These are phyloP conservation scores for Allolobophora icterica DNA, from an alignment of 2,888 invertebrate genomes.

Conservation along the genomic window DNA sequence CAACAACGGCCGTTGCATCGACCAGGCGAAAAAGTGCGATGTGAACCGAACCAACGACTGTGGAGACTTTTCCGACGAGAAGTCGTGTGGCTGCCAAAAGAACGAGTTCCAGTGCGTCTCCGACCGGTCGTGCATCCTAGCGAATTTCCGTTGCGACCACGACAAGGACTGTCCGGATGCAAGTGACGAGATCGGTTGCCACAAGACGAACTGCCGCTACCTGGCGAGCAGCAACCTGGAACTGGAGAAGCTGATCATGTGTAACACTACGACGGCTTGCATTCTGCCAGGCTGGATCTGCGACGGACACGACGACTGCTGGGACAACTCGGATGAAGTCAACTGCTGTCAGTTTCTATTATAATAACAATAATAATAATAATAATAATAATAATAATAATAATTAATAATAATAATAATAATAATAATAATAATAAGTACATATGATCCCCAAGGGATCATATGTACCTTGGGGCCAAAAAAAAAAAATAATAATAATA, in stretches of 20 bases:
- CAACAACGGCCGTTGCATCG: constrained; percentile 37
- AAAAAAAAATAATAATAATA: too few species aligned
- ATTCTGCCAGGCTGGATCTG: constrained; percentile 79
- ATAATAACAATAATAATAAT: too few species aligned
- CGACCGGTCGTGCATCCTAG: constrained; percentile 62
- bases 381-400: too few species aligned
- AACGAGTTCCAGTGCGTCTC: constrained; percentile 60
- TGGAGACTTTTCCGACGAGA: constrained; percentile 39
- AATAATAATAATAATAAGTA: too few species aligned
- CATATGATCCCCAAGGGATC: too few species aligned
- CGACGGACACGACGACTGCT: constrained; percentile 61
- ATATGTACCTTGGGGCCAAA: too few species aligned
- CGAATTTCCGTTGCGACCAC: constrained; percentile 60
- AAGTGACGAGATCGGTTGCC: constrained; percentile 54
- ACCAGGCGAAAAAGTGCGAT: constrained; percentile 37
- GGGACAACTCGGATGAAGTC: constrained; percentile 55
- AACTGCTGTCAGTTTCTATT: constrained; percentile 32
- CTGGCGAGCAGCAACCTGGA: constrained; percentile 64
- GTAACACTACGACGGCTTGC: constrained; percentile 68
- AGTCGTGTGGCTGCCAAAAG: constrained; percentile 41
- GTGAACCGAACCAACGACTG: constrained; percentile 34
- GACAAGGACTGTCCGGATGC: constrained; percentile 59
- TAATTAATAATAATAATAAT: too few species aligned
- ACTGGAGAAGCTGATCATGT: constrained; percentile 50
- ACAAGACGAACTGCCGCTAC: constrained; percentile 50